Evolutionary conservation across 2,797 vertebrate species (phyloP).

Genomic region (Sebastes taczanowskii): DNA sequence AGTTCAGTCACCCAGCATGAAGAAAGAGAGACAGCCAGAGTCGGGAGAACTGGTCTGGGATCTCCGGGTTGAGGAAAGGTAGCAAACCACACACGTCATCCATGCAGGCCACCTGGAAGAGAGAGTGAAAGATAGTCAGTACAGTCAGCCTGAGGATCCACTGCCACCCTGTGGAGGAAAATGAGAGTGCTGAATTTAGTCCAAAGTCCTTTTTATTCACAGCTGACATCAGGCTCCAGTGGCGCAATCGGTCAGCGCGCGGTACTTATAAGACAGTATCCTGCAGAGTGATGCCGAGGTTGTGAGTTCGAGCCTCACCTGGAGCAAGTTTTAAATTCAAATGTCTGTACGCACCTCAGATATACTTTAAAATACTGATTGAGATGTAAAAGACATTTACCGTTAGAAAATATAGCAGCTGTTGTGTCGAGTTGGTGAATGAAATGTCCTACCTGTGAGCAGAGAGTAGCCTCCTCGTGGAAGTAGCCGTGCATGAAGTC

Average conservation of each 20-base stretch:
- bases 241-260: slow-evolving; percentile 51
- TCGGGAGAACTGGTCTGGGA: slow-evolving; percentile 97
- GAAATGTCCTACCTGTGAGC: slow-evolving; percentile 88
- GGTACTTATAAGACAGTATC: slow-evolving; percentile 54
- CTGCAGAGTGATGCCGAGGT: slow-evolving; percentile 44
- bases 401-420: background rate
- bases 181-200: background rate
- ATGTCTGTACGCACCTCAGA: background rate
- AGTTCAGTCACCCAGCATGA: slow-evolving; percentile 90
- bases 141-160: background rate
- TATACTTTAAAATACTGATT: background rate
- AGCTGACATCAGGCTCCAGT: background rate
- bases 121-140: background rate
- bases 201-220: background rate
- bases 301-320: slow-evolving; percentile 65
- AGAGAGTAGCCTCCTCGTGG: slow-evolving; percentile 95
- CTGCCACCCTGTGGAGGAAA: slow-evolving; percentile 23
- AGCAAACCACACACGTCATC: slow-evolving; percentile 96
- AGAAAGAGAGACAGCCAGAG: slow-evolving; percentile 98
- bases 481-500: slow-evolving; percentile 97
- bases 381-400: background rate
- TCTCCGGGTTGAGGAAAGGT: slow-evolving; percentile 95
- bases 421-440: background rate
- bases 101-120: slow-evolving; percentile 94
- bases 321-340: slow-evolving; percentile 31